Base-by-base conservation (phyloP, 1,140 invertebrate genomes). In the roundworm (Caenorhabditis elegans) region DNA sequence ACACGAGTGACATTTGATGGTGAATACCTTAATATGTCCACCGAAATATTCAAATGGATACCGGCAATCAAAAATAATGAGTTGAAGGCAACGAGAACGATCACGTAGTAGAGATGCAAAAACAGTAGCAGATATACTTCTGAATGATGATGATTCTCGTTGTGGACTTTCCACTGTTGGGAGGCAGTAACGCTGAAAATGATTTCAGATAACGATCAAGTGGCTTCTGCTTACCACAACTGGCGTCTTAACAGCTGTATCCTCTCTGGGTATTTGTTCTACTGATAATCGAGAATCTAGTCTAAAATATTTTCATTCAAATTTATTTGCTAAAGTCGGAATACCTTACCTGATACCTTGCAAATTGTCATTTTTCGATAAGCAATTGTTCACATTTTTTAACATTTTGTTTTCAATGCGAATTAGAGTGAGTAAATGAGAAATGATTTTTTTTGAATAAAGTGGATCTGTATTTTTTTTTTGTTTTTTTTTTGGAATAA, bases 331-430 rank as follows among this genome's bases (percentile, higher is more conserved):
- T 5, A 43, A 43, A 43, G 6, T 49, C 15, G 19, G 48, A 49
- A 49, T 49, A 43, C 39, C 39, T 43, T 55, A 55, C 51, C 51
- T 55, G 24, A 13, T 55, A 11, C 13, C 34, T 70, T 39, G 60
- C 60, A 70, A 70, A 70, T 70, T 70, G 60, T 70, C 60, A 70
- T 28, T 70, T 70, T 70, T 39, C 60, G 26, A 70, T 43, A 70
- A 34, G 60, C 60, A 70, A 39, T 70, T n/a, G 60, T 70, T 70
- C 60, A 70, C 60, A 31, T 39, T 34, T 43, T 39, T 31, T 70
- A 34, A 39, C 60, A 70, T 70, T 70, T 70, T 34, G 34, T 15
- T 43, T 43, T 43, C n/a, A 28, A 60, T 22, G 60, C 31, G 60
- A 70, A 43, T 43, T 3, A 24, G 8, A 10, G 5, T 31, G 28